A percentile compares a stretch with the other conserved stretches of the same genome.
These are phyloP conservation scores for Aurelia aurita complex sp. Pacific DNA, from an alignment of 30 jellyfish, hydroid and myxozoan genomes.

Conservation along the genomic window DNA sequence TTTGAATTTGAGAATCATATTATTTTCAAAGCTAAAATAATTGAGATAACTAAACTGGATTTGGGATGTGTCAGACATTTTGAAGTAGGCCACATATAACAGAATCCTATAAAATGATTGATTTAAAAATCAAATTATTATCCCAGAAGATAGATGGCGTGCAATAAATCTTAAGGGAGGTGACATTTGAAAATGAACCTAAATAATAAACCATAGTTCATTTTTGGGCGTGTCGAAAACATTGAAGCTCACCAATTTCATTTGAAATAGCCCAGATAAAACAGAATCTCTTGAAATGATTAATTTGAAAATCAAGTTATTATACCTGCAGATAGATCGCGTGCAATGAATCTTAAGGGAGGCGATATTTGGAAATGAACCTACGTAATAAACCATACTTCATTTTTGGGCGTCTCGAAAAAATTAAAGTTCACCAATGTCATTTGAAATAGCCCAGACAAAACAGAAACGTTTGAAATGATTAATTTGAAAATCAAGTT, in stretches of 20 bases:
- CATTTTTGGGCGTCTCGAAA: too few species aligned
- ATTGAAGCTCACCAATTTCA: too few species aligned
- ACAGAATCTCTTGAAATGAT: neutral
- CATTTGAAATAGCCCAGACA: neutral
- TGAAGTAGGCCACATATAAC: conserved; percentile 17
- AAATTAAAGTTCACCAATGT: too few species aligned
- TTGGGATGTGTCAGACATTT: conserved; percentile 56
- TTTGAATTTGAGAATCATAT: conserved; percentile 1
- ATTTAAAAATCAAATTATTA: conserved; percentile 1
- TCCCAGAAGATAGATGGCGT: neutral
- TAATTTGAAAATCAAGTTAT: neutral
- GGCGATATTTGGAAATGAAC: too few species aligned
- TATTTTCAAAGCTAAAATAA: neutral
- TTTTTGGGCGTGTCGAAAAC: too few species aligned
- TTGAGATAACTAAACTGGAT: conserved; percentile 14
- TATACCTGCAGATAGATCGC: too few species aligned
- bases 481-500: conserved; percentile 2
- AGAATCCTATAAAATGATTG: conserved; percentile 3
- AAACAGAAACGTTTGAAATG: neutral
- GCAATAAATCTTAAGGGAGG: too few species aligned
- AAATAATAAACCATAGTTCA: too few species aligned
- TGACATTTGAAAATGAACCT: too few species aligned
- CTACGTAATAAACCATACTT: too few species aligned
- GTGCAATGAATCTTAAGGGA: too few species aligned
- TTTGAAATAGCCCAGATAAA: neutral